A percentile compares a stretch with the other conserved stretches of the same genome.
These are phyloP conservation scores for Promerops cafer DNA, from an alignment of 2,113 vertebrate species.

Conservation along the genomic window DNA sequence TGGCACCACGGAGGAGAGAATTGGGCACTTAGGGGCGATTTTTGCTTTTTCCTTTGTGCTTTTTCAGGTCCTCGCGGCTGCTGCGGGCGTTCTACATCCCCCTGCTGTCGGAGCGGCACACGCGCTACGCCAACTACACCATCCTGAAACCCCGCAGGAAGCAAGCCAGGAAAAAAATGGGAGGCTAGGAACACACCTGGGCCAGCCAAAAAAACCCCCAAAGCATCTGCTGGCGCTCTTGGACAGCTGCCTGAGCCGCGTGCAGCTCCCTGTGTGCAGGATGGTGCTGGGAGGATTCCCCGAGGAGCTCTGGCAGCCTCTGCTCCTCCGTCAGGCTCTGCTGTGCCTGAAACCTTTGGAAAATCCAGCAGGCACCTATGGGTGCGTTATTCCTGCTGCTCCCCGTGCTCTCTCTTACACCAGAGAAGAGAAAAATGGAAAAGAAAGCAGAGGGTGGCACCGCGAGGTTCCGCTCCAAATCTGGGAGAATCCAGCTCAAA, in stretches of 20 bases:
- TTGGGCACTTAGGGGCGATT: not conserved
- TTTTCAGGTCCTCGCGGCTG: conserved; percentile 76
- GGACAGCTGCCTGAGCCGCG: not conserved
- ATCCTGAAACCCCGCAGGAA: conserved; percentile 82
- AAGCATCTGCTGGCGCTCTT: not conserved
- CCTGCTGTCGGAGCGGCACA: conserved; percentile 78
- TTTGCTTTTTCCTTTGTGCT: not conserved
- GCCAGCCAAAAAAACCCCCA: not conserved
- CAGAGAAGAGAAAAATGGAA: not conserved
- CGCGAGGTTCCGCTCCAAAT: not conserved
- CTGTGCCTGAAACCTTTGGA: conserved; percentile 10
- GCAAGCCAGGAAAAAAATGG: conserved; percentile 67
- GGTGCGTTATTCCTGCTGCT: not conserved
- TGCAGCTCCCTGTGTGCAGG: not conserved
- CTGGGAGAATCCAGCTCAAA: not conserved
- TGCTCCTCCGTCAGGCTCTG: not conserved
- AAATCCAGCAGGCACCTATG: not conserved
- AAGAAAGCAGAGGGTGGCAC: not conserved
- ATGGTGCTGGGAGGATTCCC: not conserved
- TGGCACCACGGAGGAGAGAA: rapidly evolving
- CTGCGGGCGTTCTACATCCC: conserved; percentile 84
- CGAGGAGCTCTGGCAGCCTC: not conserved
- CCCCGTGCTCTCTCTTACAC: not conserved
- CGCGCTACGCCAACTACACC: conserved; percentile 76
- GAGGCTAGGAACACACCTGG: conserved; percentile 41